phyloP scores from a whole-genome alignment of 2,113 vertebrate species.

The Damaliscus lunatus region DNA sequence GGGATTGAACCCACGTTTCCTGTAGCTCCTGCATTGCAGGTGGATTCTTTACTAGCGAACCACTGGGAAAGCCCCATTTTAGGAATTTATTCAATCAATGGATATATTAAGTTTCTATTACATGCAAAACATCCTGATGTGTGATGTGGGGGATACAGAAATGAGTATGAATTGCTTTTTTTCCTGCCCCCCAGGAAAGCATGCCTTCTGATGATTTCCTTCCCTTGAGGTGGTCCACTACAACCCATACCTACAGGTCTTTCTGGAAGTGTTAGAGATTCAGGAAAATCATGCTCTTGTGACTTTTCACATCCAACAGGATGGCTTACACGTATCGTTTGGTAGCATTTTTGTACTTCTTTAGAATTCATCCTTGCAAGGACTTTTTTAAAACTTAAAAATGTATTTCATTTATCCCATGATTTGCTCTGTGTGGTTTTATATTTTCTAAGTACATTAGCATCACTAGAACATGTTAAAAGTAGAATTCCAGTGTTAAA shows the following conservation, averaged over 20 bases:
- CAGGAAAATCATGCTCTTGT: background rate
- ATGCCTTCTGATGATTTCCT: background rate
- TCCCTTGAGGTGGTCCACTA: background rate
- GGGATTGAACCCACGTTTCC: background rate
- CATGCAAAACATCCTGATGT: background rate
- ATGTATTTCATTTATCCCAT: background rate
- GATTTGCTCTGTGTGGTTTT: background rate
- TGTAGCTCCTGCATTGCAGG: background rate
- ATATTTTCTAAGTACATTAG: slow-evolving; percentile 46
- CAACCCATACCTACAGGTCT: background rate
- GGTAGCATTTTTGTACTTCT: slow-evolving; percentile 4
- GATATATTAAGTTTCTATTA: background rate
- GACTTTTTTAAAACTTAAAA: background rate
- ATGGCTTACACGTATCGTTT: background rate
- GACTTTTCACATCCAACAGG: background rate
- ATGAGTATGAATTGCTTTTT: background rate
- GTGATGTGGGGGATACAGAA: background rate
- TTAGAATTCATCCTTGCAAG: background rate
- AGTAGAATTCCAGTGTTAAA: slow-evolving; percentile 10
- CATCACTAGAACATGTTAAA: slow-evolving; percentile 41
- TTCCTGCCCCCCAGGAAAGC: background rate
- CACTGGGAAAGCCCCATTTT: background rate
- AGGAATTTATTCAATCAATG: background rate
- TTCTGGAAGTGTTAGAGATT: background rate
- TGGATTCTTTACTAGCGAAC: background rate